Conservation (phyloP, 2,113 vertebrate genomes). For the Polypterus bichir region DNA sequence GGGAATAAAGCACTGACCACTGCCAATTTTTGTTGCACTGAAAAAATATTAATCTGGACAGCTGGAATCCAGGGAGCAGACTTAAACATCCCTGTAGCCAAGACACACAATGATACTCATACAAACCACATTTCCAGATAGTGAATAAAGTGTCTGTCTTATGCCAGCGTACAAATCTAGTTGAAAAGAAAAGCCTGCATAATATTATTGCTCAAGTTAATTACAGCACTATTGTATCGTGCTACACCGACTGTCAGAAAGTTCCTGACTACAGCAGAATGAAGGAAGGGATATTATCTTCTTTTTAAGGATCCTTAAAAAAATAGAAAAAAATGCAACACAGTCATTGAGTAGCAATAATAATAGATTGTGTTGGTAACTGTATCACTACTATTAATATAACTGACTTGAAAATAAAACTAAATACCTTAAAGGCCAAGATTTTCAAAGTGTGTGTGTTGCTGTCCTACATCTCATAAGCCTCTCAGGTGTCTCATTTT, state of each 20-base stretch:
- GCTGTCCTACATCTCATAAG: no score
- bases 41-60: constrained; percentile 44
- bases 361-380: no score
- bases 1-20: constrained; percentile 36
- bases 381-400: no score
- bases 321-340: no score
- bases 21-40: constrained; percentile 49
- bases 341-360: no score
- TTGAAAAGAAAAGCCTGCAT: background rate
- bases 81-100: constrained; percentile 39
- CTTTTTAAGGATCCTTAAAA: background rate
- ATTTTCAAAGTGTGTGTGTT: no score
- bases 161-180: background rate
- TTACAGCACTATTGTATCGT: background rate
- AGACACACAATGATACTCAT: constrained; percentile 39
- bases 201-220: no score
- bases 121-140: constrained; percentile 23
- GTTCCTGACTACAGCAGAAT: no score
- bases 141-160: constrained; percentile 6
- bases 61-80: constrained; percentile 33
- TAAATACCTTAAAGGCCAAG: no score
- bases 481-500: no score
- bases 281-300: background rate
- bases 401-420: no score
- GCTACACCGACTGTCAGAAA: background rate